Evolutionary conservation across 37 sponge, comb jelly and placozoan species (phyloP).

Genomic region (Bolinopsis microptera): DNA sequence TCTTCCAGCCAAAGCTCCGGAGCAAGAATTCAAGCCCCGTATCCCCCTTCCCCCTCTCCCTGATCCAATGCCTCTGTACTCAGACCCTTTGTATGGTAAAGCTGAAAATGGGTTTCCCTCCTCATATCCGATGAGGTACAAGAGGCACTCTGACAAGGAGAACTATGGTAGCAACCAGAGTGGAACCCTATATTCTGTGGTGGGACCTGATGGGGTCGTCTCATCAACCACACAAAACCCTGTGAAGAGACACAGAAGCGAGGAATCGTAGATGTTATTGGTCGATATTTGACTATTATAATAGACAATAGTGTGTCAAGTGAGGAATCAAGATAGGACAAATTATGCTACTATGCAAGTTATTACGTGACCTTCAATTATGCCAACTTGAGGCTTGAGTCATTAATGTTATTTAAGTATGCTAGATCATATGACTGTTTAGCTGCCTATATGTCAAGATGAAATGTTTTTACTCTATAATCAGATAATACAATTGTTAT

Average conservation of each 20-base stretch:
- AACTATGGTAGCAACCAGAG: neutral
- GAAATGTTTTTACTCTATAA: too few relatives aligned
- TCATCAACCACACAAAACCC: neutral
- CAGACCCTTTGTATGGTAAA: neutral
- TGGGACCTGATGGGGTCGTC: neutral
- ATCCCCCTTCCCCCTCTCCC: neutral
- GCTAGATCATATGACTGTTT: too few relatives aligned
- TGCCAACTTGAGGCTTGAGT: too few relatives aligned
- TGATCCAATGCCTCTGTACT: neutral
- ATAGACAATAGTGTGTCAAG: too few relatives aligned
- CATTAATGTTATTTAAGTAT: too few relatives aligned
- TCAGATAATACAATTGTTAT: too few relatives aligned
- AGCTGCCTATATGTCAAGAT: too few relatives aligned
- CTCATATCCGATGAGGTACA: neutral
- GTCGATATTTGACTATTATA: neutral
- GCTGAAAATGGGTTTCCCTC: neutral
- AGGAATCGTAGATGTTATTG: neutral
- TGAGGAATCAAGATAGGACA: too few relatives aligned
- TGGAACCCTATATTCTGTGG: neutral
- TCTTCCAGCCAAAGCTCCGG: neutral
- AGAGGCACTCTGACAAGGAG: neutral
- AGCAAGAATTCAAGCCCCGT: neutral
- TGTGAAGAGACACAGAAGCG: conserved; percentile 26
- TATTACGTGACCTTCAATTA: too few relatives aligned
- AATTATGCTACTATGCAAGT: too few relatives aligned